phyloP scores from a whole-genome alignment of 2,113 vertebrate species.

The Talpa occidentalis region DNA sequence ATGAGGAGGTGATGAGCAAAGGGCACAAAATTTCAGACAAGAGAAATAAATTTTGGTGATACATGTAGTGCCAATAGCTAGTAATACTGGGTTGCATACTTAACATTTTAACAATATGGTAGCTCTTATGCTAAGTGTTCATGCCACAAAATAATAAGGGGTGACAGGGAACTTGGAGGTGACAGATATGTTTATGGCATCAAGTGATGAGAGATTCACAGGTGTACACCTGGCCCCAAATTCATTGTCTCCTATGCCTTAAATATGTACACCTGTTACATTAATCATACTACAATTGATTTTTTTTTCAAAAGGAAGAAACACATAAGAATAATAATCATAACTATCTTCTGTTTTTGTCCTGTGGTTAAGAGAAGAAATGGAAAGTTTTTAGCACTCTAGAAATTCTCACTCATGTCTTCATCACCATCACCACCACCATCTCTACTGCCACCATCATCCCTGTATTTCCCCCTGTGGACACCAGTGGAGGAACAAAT shows the following conservation, averaged over 20 bases:
- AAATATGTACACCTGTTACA: neutral
- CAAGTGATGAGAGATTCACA: neutral
- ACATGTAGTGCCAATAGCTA: neutral
- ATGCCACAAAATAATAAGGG: neutral
- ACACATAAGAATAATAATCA: neutral
- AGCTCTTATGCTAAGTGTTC: neutral
- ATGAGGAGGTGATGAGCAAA: neutral
- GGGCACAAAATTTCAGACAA: neutral
- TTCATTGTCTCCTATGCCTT: no score
- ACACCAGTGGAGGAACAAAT: neutral
- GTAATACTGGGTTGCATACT: neutral
- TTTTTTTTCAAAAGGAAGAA: neutral
- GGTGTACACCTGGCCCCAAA: neutral
- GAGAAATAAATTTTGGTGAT: neutral
- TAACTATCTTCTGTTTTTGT: neutral
- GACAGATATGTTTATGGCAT: neutral
- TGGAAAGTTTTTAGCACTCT: neutral
- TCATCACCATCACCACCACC: fast-evolving
- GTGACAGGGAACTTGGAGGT: neutral
- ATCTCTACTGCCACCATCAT: fast-evolving
- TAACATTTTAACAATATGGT: neutral
- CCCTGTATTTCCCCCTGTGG: neutral
- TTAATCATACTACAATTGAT: neutral
- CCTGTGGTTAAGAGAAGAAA: neutral
- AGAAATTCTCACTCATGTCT: neutral